A percentile compares a stretch with the other conserved stretches of the same genome.
phyloP scores from a whole-genome alignment of 30 jellyfish, hydroid and myxozoan genomes.

The Morbakka virulenta region DNA sequence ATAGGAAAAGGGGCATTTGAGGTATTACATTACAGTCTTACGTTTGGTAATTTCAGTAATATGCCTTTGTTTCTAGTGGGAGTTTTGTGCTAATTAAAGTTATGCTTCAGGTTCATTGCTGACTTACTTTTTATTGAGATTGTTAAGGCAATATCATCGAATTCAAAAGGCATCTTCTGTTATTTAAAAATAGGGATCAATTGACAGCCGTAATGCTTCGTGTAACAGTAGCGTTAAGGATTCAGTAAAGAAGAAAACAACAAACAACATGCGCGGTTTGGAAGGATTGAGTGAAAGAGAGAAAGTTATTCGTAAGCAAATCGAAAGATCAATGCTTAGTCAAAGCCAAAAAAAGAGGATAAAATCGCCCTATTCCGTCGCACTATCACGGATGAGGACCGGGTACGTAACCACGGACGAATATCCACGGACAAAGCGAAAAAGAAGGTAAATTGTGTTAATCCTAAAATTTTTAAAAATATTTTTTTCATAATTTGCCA shows the following conservation, averaged over 20 bases:
- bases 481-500: neutral
- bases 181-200: too few relatives aligned
- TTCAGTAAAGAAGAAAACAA: neutral
- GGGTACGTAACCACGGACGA: neutral
- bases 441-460: conserved; percentile 30
- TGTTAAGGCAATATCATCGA: too few relatives aligned
- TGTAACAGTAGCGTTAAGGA: neutral
- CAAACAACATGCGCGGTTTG: conserved; percentile 22
- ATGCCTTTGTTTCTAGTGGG: too few relatives aligned
- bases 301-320: conserved; percentile 39
- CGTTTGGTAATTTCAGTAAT: too few relatives aligned
- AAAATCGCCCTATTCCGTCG: neutral
- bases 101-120: too few relatives aligned
- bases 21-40: too few relatives aligned
- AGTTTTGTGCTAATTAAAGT: too few relatives aligned
- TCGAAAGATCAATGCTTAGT: conserved; percentile 38
- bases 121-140: too few relatives aligned
- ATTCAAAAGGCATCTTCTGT: too few relatives aligned
- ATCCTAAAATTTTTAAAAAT: too few relatives aligned
- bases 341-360: neutral
- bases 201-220: neutral
- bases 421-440: conserved; percentile 6
- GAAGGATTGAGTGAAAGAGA: conserved; percentile 47
- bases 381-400: neutral
- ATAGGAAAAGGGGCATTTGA: too few relatives aligned